Conservation (phyloP, 2,113 vertebrate species). For the Bubo blakistoni region DNA sequence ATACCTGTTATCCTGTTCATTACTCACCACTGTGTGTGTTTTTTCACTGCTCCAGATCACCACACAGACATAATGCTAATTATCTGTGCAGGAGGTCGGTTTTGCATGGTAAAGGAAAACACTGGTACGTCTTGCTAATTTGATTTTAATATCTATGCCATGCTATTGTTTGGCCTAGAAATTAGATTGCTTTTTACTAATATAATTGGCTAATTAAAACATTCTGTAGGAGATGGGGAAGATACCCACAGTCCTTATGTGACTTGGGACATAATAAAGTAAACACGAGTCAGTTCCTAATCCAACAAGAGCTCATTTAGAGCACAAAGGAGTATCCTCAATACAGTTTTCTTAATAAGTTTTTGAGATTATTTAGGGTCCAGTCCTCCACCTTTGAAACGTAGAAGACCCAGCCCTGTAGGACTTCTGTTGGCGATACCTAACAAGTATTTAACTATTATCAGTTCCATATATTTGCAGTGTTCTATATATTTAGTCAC, state of each 20-base stretch:
- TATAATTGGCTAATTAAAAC: slow-evolving; percentile 59
- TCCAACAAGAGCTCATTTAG: neutral
- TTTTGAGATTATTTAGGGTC: neutral
- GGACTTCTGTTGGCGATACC: neutral
- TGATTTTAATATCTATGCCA: slow-evolving; percentile 42
- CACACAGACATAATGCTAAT: neutral
- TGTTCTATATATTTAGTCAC: neutral
- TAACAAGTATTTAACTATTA: neutral
- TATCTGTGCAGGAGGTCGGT: slow-evolving; percentile 2
- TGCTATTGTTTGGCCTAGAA: slow-evolving; percentile 47
- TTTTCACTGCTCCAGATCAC: neutral
- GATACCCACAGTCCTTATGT: slow-evolving; percentile 11
- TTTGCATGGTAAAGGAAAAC: slow-evolving; percentile 3
- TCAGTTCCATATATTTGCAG: neutral
- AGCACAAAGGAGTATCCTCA: neutral
- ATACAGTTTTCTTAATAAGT: neutral
- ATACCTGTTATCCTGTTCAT: neutral
- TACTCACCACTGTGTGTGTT: neutral
- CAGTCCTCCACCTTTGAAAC: neutral
- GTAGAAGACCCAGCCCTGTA: neutral
- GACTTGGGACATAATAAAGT: neutral
- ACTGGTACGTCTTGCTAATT: slow-evolving; percentile 30
- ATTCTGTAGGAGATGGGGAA: slow-evolving; percentile 30
- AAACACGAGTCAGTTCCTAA: neutral
- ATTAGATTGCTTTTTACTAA: slow-evolving; percentile 44